A percentile compares a stretch with the other conserved stretches of the same genome.
These are phyloP conservation scores for Dione vanillae DNA, from an alignment of 2,888 invertebrate genomes.

Conservation along the genomic window DNA sequence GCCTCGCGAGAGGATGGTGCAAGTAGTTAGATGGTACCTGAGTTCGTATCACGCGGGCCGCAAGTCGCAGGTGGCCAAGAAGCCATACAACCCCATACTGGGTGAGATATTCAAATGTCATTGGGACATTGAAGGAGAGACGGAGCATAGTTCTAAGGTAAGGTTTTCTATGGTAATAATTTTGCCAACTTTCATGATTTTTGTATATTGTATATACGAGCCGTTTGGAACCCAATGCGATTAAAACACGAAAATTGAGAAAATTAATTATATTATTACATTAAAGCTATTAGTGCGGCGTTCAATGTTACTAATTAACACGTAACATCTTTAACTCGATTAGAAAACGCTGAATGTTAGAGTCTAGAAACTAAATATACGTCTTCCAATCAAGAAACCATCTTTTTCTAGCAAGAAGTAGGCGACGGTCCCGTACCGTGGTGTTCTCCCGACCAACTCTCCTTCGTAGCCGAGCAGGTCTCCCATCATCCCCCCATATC, in stretches of 20 bases:
- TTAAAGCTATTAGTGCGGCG: no score
- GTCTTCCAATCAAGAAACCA: no score
- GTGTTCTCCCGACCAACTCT: constrained; percentile 93
- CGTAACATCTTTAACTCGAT: no score
- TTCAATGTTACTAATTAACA: no score
- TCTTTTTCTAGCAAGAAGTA: constrained; percentile 71
- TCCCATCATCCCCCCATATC: constrained; percentile 99
- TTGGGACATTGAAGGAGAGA: constrained; percentile 88
- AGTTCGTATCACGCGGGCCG: constrained; percentile 99
- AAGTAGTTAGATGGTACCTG: constrained; percentile 98
- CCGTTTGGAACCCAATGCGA: no score
- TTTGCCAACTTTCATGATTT: no score
- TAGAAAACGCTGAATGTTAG: no score
- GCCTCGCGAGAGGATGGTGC: constrained; percentile 95
- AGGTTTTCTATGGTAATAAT: not conserved
- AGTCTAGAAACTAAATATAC: no score
- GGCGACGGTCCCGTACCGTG: constrained; percentile 95
- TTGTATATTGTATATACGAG: no score
- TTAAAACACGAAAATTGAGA: no score
- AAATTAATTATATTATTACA: no score
- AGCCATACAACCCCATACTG: constrained; percentile 99
- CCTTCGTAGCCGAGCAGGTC: constrained; percentile 98
- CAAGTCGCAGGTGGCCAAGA: constrained; percentile 98
- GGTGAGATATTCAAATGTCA: constrained; percentile 97
- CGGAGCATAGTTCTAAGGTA: constrained; percentile 49